Evolutionary conservation across 2,888 invertebrate species (phyloP).

Genomic region (Amphipyra berbera): DNA sequence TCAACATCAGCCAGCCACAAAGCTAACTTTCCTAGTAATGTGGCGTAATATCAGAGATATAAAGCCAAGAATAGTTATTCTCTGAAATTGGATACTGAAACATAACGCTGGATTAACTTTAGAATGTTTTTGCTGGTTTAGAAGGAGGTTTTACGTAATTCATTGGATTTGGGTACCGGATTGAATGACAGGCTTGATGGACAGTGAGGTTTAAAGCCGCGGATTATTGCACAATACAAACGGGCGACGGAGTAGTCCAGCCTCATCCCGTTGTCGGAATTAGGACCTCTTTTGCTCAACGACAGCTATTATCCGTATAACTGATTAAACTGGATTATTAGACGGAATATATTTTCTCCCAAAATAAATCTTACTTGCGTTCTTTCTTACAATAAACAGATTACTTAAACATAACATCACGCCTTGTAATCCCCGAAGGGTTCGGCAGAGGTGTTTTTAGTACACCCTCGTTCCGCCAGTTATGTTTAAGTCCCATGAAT

Average conservation of each 20-base stretch:
- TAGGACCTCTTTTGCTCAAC: not conserved
- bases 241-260: conserved; percentile 20
- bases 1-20: conserved; percentile 28
- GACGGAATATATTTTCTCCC: not conserved
- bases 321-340: conserved; percentile 15
- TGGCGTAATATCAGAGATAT: conserved; percentile 36
- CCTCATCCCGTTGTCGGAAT: conserved; percentile 21
- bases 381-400: too few relatives aligned
- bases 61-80: conserved; percentile 30
- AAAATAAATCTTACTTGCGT: not conserved
- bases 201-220: conserved; percentile 38
- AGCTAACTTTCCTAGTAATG: conserved; percentile 21
- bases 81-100: conserved; percentile 33
- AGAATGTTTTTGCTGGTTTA: conserved; percentile 37
- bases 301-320: conserved; percentile 13
- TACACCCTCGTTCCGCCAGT: too few relatives aligned
- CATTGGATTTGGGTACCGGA: conserved; percentile 51
- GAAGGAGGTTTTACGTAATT: conserved; percentile 47
- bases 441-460: too few relatives aligned
- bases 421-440: too few relatives aligned
- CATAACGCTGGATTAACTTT: conserved; percentile 46
- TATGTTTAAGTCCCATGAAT: too few relatives aligned
- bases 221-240: conserved; percentile 38
- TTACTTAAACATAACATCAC: too few relatives aligned
- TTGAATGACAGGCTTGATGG: conserved; percentile 53